Evolutionary conservation across 2,113 vertebrate genomes (phyloP), one percentile per base, ranked within the genome.

Genomic region (Meles meles): DNA sequence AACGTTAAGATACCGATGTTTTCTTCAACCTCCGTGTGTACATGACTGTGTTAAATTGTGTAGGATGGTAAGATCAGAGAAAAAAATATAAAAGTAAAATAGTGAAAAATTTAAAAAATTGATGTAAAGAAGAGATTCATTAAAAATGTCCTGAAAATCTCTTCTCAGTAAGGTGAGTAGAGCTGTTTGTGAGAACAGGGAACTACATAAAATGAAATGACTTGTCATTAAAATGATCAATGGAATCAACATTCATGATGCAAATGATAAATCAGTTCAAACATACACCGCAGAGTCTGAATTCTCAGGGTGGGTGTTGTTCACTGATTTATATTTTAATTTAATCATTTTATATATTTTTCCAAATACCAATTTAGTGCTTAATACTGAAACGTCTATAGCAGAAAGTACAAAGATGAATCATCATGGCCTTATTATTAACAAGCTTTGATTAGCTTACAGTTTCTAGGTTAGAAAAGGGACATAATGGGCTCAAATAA

Each of bases 231-330:
- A 93, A 92, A 72, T 44, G 11, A 37, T 83, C 72, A 92, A 49
- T 29, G 92, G 8, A 95, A 87, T 87, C 84, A 94, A 92, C 90
- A 83, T 74, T 57, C 1, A 23, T 83, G 9, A 95, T 86, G n/a
- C 55, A 94, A 84, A 74, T 80, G n/a, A 25, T 79, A 93, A 84
- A 82, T 90, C 29, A 80, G 29, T 84, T 88, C n/a, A 93, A 94
- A 88, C 1, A 31, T 27, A 39, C 31, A 47, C 20, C 74, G 61
- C 29, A 29, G n/a, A 23, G 44, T 25, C 42, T 88, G 34, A 90
- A 83, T 59, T 91, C 67, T 93, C 39, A 47, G 42, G 12, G 47
- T 76, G 18, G 7, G 44, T 67, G 88, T n/a, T 93, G 49, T 74
- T 4, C 31, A 95, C 11, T 86, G 47, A 91, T 52, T 88, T 71